These are phyloP conservation scores for Drosophila miranda DNA, from an alignment of 1,140 invertebrate species.

Conservation along the genomic window DNA sequence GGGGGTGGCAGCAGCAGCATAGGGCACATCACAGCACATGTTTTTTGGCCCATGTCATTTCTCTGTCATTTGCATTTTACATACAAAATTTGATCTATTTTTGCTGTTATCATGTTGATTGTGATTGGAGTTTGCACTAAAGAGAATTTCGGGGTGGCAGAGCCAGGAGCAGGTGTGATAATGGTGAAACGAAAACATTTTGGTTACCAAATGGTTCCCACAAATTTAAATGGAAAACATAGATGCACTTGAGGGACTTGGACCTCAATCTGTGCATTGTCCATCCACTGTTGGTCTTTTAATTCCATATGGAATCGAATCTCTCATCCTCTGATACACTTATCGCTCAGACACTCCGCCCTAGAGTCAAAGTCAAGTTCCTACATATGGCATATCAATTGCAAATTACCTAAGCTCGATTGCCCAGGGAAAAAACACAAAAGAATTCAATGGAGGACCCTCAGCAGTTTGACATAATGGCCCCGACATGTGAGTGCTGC, in stretches of 20 bases:
- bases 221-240: background rate
- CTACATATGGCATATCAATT: slow-evolving; percentile 42
- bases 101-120: slow-evolving; percentile 45
- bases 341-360: too few relatives aligned
- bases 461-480: slow-evolving; percentile 59
- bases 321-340: too few relatives aligned
- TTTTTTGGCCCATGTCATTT: slow-evolving; percentile 45
- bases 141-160: slow-evolving; percentile 1
- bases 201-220: background rate
- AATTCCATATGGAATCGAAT: too few relatives aligned
- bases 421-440: slow-evolving; percentile 20
- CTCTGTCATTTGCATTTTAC: slow-evolving; percentile 76
- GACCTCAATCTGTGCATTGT: too few relatives aligned
- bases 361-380: slow-evolving; percentile 4
- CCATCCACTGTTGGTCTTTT: too few relatives aligned
- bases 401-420: slow-evolving; percentile 49
- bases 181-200: slow-evolving; percentile 42
- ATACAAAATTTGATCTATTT: slow-evolving; percentile 59
- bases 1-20: too few relatives aligned
- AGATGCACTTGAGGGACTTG: too few relatives aligned
- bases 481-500: slow-evolving; percentile 34
- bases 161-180: slow-evolving; percentile 3
- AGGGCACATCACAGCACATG: too few relatives aligned
- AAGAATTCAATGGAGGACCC: slow-evolving; percentile 9
- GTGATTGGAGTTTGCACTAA: slow-evolving; percentile 44